Base-by-base conservation (phyloP, 2,888 invertebrate genomes). In the Platypus cylindrus region DNA sequence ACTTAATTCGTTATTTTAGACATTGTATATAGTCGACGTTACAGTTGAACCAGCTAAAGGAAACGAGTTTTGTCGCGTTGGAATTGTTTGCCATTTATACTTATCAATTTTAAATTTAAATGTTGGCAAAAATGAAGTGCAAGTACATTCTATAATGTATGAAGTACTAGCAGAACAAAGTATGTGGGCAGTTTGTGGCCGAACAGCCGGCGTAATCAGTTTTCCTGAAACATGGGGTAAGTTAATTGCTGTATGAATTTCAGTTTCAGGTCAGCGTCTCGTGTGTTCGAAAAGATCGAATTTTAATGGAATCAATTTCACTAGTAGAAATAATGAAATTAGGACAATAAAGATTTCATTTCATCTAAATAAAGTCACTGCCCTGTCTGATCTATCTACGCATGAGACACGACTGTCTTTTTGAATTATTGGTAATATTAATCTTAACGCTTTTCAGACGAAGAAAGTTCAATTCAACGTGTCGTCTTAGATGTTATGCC, bases 401-500 rank as follows among this genome's bases (percentile, higher is more conserved):
- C n/a, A n/a, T n/a, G n/a, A n/a, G n/a, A n/a, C n/a, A n/a, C n/a
- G n/a, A n/a, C 15, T 25, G n/a, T 14, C 14, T 7, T 14, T 5
- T 3, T 14, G 4, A 4, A 14, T 12, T 3, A 7, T 4, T 27
- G 3, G 3, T 17, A 14, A 25, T 15, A n/a, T 15, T 25, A 20
- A n/a, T 31, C 16, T 30, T 32, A n/a, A n/a, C n/a, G n/a, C n/a
- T 63, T 60, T 34, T 5, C 3, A 34, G 38, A 28, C 9, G 57
- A 56, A 30, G 48, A 51, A 25, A 47, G 45, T 9, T 42, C 45
- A 30, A 68, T 85, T 65, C 84, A 85, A 58, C 71, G 68, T 26
- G 83, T 90, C 30, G 75, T 78, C 1, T 60, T 94, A 45, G 91
- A 93, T 51, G 86, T 93, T 20, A 87, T 93, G 83, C 93, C 93